Percentiles rank a stretch among this genome's conserved stretches.
phyloP scores from a whole-genome alignment of 2,888 invertebrate genomes.

The Acronicta aceris region DNA sequence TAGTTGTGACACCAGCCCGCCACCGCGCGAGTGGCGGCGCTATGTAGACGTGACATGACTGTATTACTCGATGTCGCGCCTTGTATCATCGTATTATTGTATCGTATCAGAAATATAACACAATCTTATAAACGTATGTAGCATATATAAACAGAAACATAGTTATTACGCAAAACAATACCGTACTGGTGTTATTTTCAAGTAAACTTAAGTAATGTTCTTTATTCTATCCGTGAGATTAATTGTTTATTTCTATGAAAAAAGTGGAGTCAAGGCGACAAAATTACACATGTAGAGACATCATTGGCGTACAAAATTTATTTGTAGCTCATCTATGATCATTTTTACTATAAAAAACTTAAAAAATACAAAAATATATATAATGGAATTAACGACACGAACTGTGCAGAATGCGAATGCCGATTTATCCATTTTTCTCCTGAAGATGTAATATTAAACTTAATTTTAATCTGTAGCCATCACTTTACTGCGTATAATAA shows the following conservation, averaged over 20 bases:
- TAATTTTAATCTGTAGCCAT: constrained; percentile 5
- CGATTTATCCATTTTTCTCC: constrained; percentile 40
- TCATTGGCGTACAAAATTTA: constrained; percentile 52
- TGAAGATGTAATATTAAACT: constrained; percentile 20
- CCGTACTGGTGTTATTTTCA: constrained; percentile 32
- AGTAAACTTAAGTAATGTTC: constrained; percentile 50
- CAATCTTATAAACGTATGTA: constrained; percentile 42
- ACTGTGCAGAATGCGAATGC: constrained; percentile 44
- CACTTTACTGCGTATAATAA: neutral
- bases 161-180: constrained; percentile 25
- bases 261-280: constrained; percentile 35
- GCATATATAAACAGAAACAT: constrained; percentile 37
- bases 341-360: constrained; percentile 34
- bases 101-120: constrained; percentile 39
- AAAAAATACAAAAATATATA: constrained; percentile 38
- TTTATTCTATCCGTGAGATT: constrained; percentile 22
- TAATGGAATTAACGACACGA: constrained; percentile 28
- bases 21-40: constrained; percentile 25
- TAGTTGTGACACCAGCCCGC: constrained; percentile 20
- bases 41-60: constrained; percentile 18
- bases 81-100: constrained; percentile 17
- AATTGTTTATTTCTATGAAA: constrained; percentile 25
- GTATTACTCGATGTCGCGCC: constrained; percentile 27
- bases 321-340: constrained; percentile 49
- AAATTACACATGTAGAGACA: constrained; percentile 37